A percentile compares a stretch with the other conserved stretches of the same genome.
Evolutionary conservation across 2,113 vertebrate genomes (phyloP).

Genomic region (Pelecanoides urinatrix): DNA sequence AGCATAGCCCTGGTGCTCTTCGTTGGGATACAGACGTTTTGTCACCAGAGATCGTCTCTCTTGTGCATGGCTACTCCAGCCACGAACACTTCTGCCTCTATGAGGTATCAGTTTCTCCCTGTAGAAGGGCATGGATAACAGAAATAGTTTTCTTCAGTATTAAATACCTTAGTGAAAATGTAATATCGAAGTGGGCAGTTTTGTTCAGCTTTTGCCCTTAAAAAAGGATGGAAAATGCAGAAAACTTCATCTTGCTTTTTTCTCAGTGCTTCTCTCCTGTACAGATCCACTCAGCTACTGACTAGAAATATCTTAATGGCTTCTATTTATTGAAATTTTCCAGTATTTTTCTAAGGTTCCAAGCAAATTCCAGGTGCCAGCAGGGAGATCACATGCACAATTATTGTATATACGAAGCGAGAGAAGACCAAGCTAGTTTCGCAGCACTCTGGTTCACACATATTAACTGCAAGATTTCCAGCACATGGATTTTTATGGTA

Average conservation of each 20-base stretch:
- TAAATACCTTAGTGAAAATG: neutral
- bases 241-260: neutral
- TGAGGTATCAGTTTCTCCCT: neutral
- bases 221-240: neutral
- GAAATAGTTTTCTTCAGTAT: neutral
- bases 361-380: neutral
- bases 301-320: neutral
- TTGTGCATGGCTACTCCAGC: accelerated
- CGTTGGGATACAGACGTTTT: accelerated
- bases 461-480: neutral
- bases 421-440: neutral
- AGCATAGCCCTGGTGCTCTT: neutral
- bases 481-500: neutral
- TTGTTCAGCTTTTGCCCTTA: neutral
- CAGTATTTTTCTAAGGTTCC: neutral
- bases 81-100: neutral
- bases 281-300: no score
- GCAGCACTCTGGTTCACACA: neutral
- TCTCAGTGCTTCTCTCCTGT: neutral
- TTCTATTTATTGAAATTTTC: neutral
- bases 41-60: neutral
- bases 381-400: neutral
- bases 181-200: neutral
- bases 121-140: neutral
- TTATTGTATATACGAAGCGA: neutral